phyloP scores from a whole-genome alignment of 1,140 invertebrate genomes.

The Monochamus saltuarius region DNA sequence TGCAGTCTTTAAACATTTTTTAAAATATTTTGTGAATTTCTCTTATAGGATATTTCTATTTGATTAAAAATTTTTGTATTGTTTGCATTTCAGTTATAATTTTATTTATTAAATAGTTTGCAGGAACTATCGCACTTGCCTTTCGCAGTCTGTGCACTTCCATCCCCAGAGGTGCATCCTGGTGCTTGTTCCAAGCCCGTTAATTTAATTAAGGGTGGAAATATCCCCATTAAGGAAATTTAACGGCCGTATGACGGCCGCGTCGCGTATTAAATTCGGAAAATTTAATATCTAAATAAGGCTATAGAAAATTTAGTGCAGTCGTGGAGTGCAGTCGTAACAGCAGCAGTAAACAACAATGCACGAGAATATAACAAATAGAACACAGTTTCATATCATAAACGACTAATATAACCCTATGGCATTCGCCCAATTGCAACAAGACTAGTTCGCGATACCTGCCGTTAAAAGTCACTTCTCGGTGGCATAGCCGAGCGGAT shows the following conservation, averaged over 20 bases:
- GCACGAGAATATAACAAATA: conserved; percentile 39
- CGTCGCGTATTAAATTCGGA: conserved; percentile 29
- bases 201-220: conserved; percentile 8
- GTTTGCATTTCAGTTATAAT: no score
- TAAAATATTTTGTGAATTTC: no score
- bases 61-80: no score
- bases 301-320: conserved; percentile 33
- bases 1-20: no score
- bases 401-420: conserved; percentile 42
- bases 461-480: conserved; percentile 49
- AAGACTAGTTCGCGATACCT: conserved; percentile 42
- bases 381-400: conserved; percentile 39
- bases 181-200: no score
- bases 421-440: conserved; percentile 43
- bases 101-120: no score
- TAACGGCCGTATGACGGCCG: neutral
- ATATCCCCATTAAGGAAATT: conserved; percentile 5
- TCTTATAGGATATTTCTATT: no score
- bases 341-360: conserved; percentile 34
- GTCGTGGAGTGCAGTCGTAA: conserved; percentile 22
- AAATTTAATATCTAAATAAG: conserved; percentile 42
- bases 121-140: no score
- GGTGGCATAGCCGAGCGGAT: conserved; percentile 39
- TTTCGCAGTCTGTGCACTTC: no score
- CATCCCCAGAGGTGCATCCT: no score